These are phyloP conservation scores for Acanthosepion esculentum DNA, from an alignment of 2,888 invertebrate genomes.

Conservation along the genomic window DNA sequence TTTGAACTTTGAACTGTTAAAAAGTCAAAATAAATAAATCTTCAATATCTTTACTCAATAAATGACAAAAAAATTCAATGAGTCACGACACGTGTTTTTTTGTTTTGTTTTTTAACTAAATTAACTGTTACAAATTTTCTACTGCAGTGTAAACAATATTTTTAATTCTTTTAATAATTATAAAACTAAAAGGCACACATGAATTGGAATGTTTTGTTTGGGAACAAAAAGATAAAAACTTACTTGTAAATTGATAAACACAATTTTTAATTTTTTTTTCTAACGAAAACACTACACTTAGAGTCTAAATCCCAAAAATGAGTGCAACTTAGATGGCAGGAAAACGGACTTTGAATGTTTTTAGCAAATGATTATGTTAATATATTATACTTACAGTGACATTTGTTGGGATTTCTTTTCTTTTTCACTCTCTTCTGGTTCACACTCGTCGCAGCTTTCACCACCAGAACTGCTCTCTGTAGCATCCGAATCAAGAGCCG, in stretches of 20 bases:
- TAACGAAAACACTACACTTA: neutral
- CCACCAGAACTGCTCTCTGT: conserved; percentile 95
- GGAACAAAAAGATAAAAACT: too few species aligned
- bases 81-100: too few species aligned
- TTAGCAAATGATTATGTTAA: neutral
- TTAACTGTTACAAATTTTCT: too few species aligned
- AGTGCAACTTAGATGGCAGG: neutral
- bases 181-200: too few species aligned
- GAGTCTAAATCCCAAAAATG: neutral
- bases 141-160: too few species aligned
- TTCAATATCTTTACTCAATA: too few species aligned
- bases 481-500: conserved; percentile 90
- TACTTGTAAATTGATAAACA: neutral
- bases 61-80: too few species aligned
- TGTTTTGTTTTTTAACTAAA: too few species aligned
- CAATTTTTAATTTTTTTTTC: neutral
- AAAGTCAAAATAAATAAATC: too few species aligned
- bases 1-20: too few species aligned
- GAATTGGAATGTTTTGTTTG: too few species aligned
- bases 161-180: too few species aligned
- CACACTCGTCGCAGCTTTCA: conserved; percentile 92
- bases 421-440: conserved; percentile 51
- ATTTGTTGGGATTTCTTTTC: conserved; percentile 47
- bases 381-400: conserved; percentile 48
- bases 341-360: neutral